Conservation (phyloP, 2,797 vertebrate species). For the Denticeps clupeoides region DNA sequence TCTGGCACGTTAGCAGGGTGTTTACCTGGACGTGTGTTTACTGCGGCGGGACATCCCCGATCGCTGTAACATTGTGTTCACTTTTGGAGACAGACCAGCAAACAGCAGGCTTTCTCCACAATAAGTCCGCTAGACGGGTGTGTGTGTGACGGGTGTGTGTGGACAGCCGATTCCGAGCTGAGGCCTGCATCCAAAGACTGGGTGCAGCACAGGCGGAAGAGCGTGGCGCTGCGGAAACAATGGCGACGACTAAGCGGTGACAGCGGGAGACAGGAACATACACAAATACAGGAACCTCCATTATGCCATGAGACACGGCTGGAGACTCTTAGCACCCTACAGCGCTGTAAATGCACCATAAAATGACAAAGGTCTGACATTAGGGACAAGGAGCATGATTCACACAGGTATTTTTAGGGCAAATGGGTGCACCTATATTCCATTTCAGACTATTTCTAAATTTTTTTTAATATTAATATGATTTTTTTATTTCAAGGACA, state of each 20-base stretch:
- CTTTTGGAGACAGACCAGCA: not conserved
- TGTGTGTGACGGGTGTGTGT: constrained; percentile 19
- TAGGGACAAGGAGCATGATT: no score
- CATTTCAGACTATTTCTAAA: no score
- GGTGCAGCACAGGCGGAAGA: constrained; percentile 16
- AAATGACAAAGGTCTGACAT: constrained; percentile 44
- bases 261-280: constrained; percentile 72
- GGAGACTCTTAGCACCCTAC: no score
- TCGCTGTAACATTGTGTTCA: not conserved
- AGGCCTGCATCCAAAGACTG: not conserved
- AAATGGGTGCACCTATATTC: no score
- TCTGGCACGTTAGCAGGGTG: not conserved
- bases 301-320: constrained; percentile 55
- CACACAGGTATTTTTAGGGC: no score
- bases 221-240: constrained; percentile 52
- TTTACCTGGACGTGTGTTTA: constrained; percentile 1
- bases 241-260: constrained; percentile 61
- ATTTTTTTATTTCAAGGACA: no score
- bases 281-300: constrained; percentile 70
- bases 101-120: not conserved
- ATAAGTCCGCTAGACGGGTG: not conserved
- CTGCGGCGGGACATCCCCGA: not conserved
- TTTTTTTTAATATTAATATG: no score
- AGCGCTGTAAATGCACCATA: no score
- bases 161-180: not conserved